These are phyloP conservation scores for Willowsia nigromaculata DNA, from an alignment of 2,888 invertebrate genomes.

Conservation along the genomic window DNA sequence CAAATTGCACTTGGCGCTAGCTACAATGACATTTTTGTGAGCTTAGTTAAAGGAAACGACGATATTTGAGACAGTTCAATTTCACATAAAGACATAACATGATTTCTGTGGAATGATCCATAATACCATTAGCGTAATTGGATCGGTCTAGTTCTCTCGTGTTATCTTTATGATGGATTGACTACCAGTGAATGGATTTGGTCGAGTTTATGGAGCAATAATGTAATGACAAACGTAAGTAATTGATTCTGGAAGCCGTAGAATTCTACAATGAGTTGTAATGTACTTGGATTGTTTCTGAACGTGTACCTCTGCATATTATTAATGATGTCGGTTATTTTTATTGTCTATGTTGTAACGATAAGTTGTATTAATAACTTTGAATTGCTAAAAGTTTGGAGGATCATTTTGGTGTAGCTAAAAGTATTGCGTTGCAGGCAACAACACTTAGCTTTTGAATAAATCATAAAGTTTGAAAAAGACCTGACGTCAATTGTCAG, in stretches of 20 bases:
- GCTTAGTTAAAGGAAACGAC: not conserved
- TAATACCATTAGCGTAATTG: conserved; percentile 65
- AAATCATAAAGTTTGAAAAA: not conserved
- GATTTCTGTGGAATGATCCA: conserved; percentile 32
- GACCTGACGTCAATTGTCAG: conserved; percentile 15
- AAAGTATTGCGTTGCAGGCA: not conserved
- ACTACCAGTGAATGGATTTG: conserved; percentile 14
- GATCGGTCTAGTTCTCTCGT: conserved; percentile 42
- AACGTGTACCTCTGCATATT: not conserved
- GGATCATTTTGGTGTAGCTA: not conserved
- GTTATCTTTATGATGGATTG: conserved; percentile 45
- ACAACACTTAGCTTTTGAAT: not conserved
- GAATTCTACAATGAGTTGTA: not conserved
- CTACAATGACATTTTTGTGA: not conserved
- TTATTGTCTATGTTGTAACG: not conserved
- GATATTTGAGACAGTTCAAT: not conserved
- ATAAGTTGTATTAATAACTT: not conserved
- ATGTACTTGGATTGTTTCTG: not conserved
- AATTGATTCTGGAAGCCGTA: conserved; percentile 25
- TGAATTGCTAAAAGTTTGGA: not conserved
- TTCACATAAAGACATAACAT: not conserved
- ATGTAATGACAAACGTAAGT: conserved; percentile 34
- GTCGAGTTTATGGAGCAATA: not conserved
- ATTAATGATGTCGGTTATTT: not conserved
- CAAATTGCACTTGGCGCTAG: not conserved